These are phyloP conservation scores for Rousettus madagascariensis DNA, from an alignment of 2,797 vertebrate genomes.

Conservation along the genomic window DNA sequence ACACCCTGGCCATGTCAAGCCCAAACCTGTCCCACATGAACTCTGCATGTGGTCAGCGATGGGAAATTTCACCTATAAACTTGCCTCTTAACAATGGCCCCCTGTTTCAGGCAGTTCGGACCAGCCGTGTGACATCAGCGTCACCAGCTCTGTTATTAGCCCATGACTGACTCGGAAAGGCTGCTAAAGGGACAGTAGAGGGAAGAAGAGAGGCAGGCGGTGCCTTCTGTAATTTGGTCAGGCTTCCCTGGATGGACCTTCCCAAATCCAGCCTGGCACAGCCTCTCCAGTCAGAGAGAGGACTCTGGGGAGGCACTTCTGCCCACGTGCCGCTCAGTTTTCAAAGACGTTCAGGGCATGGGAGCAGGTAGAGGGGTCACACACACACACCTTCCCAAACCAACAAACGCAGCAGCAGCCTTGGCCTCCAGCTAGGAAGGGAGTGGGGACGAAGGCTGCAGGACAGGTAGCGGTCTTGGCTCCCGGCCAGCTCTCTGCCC, in stretches of 20 bases:
- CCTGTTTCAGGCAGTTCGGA: not conserved
- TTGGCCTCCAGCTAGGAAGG: not conserved
- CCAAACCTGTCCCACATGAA: not conserved
- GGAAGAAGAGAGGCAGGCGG: not conserved
- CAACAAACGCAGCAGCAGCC: not conserved
- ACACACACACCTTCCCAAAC: not conserved
- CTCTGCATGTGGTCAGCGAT: not conserved
- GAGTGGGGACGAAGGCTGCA: accelerated
- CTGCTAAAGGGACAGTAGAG: not conserved
- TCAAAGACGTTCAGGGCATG: not conserved
- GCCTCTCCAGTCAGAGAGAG: not conserved
- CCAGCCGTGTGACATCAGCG: not conserved
- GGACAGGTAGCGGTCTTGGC: not conserved
- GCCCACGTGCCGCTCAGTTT: not conserved
- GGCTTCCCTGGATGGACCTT: not conserved
- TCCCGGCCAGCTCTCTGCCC: not conserved
- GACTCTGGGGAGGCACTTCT: not conserved
- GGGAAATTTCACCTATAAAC: slow-evolving; percentile 37
- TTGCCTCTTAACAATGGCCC: not conserved
- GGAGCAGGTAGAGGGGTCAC: no score
- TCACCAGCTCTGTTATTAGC: not conserved
- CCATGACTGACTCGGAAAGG: not conserved
- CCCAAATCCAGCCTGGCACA: not conserved
- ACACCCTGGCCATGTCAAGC: not conserved
- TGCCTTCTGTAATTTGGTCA: not conserved